Conservation (phyloP, 2,797 vertebrate species). For the Lepilemur ruficaudatus region DNA sequence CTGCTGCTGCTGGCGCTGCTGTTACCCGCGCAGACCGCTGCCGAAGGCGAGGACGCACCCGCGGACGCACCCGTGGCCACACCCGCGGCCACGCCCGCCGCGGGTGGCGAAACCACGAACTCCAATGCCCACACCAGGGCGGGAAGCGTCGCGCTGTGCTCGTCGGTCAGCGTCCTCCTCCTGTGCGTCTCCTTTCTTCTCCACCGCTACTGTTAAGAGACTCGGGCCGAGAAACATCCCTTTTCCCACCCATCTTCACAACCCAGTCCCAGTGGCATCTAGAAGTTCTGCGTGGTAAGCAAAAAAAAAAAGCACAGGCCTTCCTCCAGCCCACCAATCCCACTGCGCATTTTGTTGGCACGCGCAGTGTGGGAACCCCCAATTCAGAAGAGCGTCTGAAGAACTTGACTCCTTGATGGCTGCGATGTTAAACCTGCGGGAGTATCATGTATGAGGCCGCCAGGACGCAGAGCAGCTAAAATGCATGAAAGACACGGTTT, state of each 20-base stretch:
- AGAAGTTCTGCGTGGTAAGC: background rate
- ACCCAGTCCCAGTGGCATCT: background rate
- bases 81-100: rapidly evolving
- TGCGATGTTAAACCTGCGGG: background rate
- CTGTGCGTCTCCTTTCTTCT: background rate
- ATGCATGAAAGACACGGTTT: background rate
- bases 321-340: background rate
- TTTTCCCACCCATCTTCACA: background rate
- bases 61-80: background rate
- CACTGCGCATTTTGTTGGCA: background rate
- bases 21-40: background rate
- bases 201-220: constrained; percentile 5
- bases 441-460: background rate
- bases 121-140: too few species aligned
- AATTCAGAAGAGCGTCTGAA: background rate
- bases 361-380: background rate
- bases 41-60: background rate
- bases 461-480: background rate
- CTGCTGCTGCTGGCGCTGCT: constrained; percentile 45
- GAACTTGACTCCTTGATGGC: rapidly evolving
- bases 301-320: background rate
- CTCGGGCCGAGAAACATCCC: background rate
- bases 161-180: background rate
- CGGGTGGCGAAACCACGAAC: too few species aligned
- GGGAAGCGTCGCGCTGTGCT: background rate